These are phyloP conservation scores for Muntiacus muntjak DNA, from an alignment of 2,113 vertebrate genomes.

Conservation along the genomic window DNA sequence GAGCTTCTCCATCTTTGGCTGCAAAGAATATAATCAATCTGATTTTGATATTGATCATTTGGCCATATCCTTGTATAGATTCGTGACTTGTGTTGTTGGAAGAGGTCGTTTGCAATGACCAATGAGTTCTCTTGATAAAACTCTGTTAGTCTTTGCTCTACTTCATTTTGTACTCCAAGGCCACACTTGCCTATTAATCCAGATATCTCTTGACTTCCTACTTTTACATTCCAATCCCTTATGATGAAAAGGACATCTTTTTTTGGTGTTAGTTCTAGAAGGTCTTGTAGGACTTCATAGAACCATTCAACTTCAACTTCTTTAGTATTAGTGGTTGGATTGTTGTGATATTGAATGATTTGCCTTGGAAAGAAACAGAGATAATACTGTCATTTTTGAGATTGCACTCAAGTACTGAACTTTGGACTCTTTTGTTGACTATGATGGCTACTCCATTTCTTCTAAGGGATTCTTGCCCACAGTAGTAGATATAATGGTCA, in stretches of 20 bases:
- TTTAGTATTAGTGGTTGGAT: not conserved
- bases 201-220: not conserved
- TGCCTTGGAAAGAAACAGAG: not conserved
- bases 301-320: not conserved
- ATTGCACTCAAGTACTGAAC: not conserved
- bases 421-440: not conserved
- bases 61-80: not conserved
- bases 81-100: not conserved
- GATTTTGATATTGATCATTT: not conserved
- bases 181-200: not conserved
- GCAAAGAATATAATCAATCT: not conserved
- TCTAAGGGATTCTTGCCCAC: not conserved
- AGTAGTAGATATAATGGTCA: not conserved
- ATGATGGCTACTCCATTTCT: not conserved
- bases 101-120: not conserved
- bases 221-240: not conserved
- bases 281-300: not conserved
- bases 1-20: not conserved
- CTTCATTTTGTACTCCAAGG: not conserved
- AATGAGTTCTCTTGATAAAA: not conserved
- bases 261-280: not conserved
- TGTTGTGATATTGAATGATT: not conserved
- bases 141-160: not conserved
- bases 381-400: not conserved
- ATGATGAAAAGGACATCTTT: not conserved